Conservation (phyloP, 2,888 invertebrate species). For the Norana najaformis region DNA sequence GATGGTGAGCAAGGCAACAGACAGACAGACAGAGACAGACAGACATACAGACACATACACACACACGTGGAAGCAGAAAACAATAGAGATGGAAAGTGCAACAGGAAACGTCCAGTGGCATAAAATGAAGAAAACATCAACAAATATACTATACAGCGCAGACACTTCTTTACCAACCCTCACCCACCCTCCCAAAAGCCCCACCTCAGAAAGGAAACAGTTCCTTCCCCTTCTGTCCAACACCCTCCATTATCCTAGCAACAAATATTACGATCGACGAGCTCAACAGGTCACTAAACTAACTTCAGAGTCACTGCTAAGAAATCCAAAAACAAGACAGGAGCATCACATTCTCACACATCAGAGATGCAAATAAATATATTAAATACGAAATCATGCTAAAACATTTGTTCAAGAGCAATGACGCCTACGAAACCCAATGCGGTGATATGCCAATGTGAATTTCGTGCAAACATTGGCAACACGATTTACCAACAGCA, state of each 20-base stretch:
- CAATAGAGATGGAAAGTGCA: not conserved
- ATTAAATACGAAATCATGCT: not conserved
- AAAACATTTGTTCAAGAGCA: not conserved
- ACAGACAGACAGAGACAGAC: not conserved
- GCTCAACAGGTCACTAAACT: not conserved
- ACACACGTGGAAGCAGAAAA: not conserved
- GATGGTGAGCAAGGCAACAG: no score
- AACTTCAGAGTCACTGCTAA: not conserved
- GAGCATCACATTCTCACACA: not conserved
- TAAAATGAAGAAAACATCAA: not conserved
- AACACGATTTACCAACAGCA: not conserved
- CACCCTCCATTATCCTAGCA: slow-evolving; percentile 7
- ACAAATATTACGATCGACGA: not conserved
- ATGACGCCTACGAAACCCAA: not conserved
- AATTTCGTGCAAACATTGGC: not conserved
- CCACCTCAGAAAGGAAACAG: no score
- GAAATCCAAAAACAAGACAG: not conserved
- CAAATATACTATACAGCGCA: not conserved
- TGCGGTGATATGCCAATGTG: not conserved
- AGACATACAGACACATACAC: not conserved
- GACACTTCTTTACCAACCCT: not conserved
- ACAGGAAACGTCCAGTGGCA: not conserved
- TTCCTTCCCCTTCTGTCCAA: not conserved
- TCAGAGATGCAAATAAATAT: not conserved
- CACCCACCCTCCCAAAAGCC: not conserved